These are phyloP conservation scores for Aphodius sticticus DNA, from an alignment of 2,888 invertebrate genomes.

Conservation along the genomic window DNA sequence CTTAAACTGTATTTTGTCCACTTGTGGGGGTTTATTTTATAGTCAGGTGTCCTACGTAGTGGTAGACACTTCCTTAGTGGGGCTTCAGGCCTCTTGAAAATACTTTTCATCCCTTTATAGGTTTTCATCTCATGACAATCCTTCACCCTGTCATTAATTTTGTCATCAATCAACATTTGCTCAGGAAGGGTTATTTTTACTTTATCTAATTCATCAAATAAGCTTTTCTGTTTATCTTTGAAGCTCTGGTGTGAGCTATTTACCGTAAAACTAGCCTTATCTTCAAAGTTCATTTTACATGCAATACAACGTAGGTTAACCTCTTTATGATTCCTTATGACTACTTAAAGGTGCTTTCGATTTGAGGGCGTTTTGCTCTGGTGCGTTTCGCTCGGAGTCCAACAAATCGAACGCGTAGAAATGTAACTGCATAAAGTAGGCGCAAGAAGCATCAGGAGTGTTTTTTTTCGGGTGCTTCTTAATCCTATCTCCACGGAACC, in stretches of 20 bases:
- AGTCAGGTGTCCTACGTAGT: conserved; percentile 62
- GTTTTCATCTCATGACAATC: conserved; percentile 60
- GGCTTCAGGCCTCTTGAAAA: conserved; percentile 78
- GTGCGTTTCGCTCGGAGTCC: too few relatives aligned
- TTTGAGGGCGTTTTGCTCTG: too few relatives aligned
- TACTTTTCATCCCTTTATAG: conserved; percentile 77
- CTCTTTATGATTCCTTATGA: too few relatives aligned
- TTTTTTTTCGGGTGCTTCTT: too few relatives aligned
- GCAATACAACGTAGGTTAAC: neutral
- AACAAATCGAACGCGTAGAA: too few relatives aligned
- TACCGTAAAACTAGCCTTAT: conserved; percentile 34
- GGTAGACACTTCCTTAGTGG: conserved; percentile 68
- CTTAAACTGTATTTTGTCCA: conserved; percentile 83
- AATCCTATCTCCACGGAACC: too few relatives aligned
- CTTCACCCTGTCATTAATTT: conserved; percentile 41
- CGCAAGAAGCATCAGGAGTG: too few relatives aligned
- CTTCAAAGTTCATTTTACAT: neutral
- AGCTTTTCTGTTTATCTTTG: conserved; percentile 69
- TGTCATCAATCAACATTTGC: conserved; percentile 17
- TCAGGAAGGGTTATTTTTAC: conserved; percentile 55
- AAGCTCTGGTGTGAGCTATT: conserved; percentile 55
- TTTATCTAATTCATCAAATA: conserved; percentile 72
- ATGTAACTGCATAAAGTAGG: too few relatives aligned
- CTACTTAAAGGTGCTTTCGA: too few relatives aligned
- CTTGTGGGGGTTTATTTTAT: conserved; percentile 78